phyloP scores from a whole-genome alignment of 2,888 invertebrate genomes.

The Andrena marginata region DNA sequence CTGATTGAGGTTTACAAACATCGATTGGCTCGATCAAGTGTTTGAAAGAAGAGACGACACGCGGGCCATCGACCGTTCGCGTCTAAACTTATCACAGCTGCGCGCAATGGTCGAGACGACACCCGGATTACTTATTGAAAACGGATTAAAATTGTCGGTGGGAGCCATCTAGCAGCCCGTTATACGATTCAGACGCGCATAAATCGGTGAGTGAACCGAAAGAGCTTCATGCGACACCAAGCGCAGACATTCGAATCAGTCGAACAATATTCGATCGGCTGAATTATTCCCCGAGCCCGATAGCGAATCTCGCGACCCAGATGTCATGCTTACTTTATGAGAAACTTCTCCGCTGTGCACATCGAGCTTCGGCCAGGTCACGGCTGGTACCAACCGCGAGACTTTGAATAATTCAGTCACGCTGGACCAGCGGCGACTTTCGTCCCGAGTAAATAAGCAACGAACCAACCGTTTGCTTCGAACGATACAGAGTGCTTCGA shows the following conservation, averaged over 20 bases:
- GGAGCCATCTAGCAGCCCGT: conserved; percentile 19
- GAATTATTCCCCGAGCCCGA: conserved; percentile 52
- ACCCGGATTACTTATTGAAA: conserved; percentile 63
- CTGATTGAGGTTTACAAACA: conserved; percentile 28
- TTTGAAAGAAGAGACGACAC: conserved; percentile 14
- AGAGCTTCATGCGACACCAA: conserved; percentile 12
- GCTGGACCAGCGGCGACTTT: neutral
- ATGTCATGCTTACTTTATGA: conserved; percentile 30
- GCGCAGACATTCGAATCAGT: conserved; percentile 30
- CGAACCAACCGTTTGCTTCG: neutral
- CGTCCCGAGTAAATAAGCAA: neutral
- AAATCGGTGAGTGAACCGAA: conserved; percentile 46
- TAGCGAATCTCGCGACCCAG: conserved; percentile 46
- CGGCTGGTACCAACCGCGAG: neutral
- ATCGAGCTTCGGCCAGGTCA: conserved; percentile 4
- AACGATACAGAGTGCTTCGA: neutral
- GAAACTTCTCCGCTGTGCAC: conserved; percentile 23
- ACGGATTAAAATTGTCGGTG: conserved; percentile 55
- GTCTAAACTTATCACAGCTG: conserved; percentile 52
- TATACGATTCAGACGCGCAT: conserved; percentile 47
- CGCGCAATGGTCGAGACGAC: conserved; percentile 23
- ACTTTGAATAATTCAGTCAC: conserved; percentile 12
- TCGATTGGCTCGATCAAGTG: conserved; percentile 15
- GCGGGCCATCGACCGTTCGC: conserved; percentile 52
- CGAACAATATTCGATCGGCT: conserved; percentile 35